These are phyloP conservation scores for Cheilosia grossa DNA, from an alignment of 2,888 invertebrate genomes.

Conservation along the genomic window DNA sequence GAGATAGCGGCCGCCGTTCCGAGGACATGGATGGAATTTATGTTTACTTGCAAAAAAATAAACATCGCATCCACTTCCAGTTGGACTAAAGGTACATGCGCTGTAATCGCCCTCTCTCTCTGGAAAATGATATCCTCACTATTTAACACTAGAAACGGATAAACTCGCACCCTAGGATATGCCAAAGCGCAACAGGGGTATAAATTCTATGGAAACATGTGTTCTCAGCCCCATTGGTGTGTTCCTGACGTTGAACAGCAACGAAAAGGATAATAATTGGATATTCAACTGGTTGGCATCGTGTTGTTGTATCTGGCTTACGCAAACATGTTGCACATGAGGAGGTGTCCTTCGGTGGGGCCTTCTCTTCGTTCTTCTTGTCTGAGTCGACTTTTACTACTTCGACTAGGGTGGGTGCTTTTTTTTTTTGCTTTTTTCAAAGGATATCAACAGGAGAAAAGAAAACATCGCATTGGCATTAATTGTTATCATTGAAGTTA, in stretches of 20 bases:
- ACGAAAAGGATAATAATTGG: constrained; percentile 55
- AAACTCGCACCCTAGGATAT: background rate
- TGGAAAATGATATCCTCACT: constrained; percentile 30
- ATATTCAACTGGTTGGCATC: constrained; percentile 73
- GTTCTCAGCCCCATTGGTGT: constrained; percentile 57
- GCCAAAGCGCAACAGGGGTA: constrained; percentile 72
- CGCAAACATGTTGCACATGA: constrained; percentile 64
- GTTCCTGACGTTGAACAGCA: constrained; percentile 43
- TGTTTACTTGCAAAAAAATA: constrained; percentile 48
- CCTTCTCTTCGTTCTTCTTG: constrained; percentile 25
- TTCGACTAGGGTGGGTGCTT: background rate
- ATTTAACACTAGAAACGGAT: constrained; percentile 14
- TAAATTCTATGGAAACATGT: constrained; percentile 71
- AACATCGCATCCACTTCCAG: constrained; percentile 68
- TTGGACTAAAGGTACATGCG: constrained; percentile 35
- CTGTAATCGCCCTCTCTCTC: background rate
- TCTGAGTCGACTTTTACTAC: constrained; percentile 23
- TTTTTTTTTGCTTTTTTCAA: background rate
- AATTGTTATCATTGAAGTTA: constrained; percentile 52
- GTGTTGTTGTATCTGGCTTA: constrained; percentile 40
- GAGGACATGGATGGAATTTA: constrained; percentile 35
- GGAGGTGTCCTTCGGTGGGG: constrained; percentile 37
- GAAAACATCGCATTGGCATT: constrained; percentile 64
- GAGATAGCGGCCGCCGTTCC: background rate
- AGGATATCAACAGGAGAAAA: constrained; percentile 64